phyloP scores from a whole-genome alignment of 1,140 invertebrate genomes.

The Zaprionus inermis region DNA sequence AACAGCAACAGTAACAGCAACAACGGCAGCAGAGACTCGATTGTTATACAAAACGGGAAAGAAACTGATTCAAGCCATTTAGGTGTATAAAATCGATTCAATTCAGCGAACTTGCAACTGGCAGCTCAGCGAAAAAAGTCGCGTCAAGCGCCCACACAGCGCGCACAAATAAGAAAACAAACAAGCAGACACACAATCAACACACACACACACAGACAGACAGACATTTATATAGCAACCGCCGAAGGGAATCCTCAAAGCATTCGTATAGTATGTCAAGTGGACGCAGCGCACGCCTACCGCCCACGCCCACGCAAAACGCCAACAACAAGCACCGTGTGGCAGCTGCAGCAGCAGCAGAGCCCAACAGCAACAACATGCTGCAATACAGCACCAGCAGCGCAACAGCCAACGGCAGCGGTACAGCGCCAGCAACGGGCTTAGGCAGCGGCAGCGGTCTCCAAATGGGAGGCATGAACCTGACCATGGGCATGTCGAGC shows the following conservation, averaged over 20 bases:
- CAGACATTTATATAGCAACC: conserved; percentile 2
- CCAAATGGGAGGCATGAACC: conserved; percentile 29
- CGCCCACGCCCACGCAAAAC: conserved; percentile 81
- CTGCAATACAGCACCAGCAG: conserved; percentile 62
- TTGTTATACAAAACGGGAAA: conserved; percentile 6
- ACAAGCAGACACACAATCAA: conserved; percentile 9
- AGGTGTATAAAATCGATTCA: conserved; percentile 21
- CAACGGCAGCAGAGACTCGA: conserved; percentile 6
- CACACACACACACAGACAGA: neutral
- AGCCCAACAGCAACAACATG: conserved; percentile 81
- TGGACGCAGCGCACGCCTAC: conserved; percentile 83
- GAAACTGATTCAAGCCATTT: conserved; percentile 18
- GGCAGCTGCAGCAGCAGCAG: conserved; percentile 50
- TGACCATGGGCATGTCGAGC: conserved; percentile 30
- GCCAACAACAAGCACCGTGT: conserved; percentile 68
- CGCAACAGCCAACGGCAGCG: conserved; percentile 41
- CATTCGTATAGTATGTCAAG: conserved; percentile 81
- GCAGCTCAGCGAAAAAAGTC: conserved; percentile 9
- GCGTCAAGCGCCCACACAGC: neutral
- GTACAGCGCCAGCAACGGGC: conserved; percentile 29
- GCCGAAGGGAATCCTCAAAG: conserved; percentile 21
- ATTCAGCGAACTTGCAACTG: conserved; percentile 30
- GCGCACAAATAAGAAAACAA: neutral
- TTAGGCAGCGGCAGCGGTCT: conserved; percentile 29
- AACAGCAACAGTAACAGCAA: too few relatives aligned